Percentiles rank a stretch among this genome's conserved stretches.
Conservation (phyloP, 1,140 invertebrate species). For the Drosophila rufa region DNA sequence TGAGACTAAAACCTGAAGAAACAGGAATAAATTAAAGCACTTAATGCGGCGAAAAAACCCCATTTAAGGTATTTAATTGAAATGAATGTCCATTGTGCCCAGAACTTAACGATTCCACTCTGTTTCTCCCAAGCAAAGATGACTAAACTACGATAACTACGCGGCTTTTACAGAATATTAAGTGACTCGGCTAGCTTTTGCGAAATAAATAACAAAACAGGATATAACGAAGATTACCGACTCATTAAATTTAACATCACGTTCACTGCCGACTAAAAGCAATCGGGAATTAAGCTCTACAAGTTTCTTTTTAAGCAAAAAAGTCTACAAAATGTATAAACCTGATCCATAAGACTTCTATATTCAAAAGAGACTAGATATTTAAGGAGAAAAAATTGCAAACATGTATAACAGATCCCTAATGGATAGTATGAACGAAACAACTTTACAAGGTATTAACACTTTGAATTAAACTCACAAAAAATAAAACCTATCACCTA, state of each 20-base stretch:
- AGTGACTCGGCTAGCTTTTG: background rate
- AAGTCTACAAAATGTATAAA: background rate
- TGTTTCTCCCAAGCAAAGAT: background rate
- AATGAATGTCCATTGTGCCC: background rate
- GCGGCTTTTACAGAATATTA: slow-evolving; percentile 25
- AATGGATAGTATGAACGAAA: background rate
- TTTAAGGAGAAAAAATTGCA: background rate
- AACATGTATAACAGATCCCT: no score
- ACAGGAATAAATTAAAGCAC: background rate
- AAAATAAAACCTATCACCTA: background rate
- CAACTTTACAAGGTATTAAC: background rate
- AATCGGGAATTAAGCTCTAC: background rate
- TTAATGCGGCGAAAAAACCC: background rate
- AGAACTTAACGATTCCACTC: slow-evolving; percentile 8
- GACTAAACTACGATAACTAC: slow-evolving; percentile 5
- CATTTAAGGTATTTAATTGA: slow-evolving; percentile 10
- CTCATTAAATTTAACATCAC: slow-evolving; percentile 15
- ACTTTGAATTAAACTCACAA: background rate
- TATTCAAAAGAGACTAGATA: background rate
- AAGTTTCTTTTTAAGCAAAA: background rate
- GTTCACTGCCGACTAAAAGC: slow-evolving; percentile 1
- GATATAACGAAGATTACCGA: background rate
- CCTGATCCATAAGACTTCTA: background rate
- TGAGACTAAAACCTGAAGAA: background rate
- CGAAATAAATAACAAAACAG: slow-evolving; percentile 12